phyloP scores from a whole-genome alignment of 2,797 vertebrate genomes.

The Alca torda region DNA sequence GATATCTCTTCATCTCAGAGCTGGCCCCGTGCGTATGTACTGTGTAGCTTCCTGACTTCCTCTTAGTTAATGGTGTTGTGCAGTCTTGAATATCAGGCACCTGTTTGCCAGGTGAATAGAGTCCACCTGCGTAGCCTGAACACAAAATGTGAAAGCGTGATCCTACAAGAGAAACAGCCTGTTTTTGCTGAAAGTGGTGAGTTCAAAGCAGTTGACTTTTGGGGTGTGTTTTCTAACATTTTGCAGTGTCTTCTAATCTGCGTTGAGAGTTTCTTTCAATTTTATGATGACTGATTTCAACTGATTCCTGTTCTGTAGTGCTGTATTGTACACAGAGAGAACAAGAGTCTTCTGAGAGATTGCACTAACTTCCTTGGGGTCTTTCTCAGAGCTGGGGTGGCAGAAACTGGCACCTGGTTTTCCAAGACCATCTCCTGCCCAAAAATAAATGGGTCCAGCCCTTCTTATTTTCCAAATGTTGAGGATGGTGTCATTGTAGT shows the following conservation, averaged over 20 bases:
- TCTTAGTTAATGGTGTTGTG: neutral
- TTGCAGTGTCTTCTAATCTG: neutral
- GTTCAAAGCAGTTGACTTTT: neutral
- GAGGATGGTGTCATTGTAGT: neutral
- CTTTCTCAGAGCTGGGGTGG: neutral
- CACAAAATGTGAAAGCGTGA: neutral
- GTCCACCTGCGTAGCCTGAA: neutral
- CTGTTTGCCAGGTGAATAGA: neutral
- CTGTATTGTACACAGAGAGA: neutral
- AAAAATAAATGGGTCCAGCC: neutral
- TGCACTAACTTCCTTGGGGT: neutral
- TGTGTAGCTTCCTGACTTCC: neutral
- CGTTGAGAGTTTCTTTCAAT: neutral
- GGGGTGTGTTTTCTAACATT: neutral
- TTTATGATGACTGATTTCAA: neutral
- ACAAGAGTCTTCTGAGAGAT: neutral
- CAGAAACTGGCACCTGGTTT: neutral
- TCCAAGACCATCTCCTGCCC: neutral
- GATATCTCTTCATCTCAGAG: neutral
- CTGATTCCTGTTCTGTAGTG: neutral
- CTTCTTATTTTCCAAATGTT: neutral
- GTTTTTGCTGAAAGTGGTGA: neutral
- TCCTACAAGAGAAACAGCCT: neutral
- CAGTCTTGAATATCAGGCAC: neutral
- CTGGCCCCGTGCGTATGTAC: fast-evolving